A percentile compares a stretch with the other conserved stretches of the same genome.
phyloP scores from a whole-genome alignment of 2,797 vertebrate genomes.

The Galaxias olidus region DNA sequence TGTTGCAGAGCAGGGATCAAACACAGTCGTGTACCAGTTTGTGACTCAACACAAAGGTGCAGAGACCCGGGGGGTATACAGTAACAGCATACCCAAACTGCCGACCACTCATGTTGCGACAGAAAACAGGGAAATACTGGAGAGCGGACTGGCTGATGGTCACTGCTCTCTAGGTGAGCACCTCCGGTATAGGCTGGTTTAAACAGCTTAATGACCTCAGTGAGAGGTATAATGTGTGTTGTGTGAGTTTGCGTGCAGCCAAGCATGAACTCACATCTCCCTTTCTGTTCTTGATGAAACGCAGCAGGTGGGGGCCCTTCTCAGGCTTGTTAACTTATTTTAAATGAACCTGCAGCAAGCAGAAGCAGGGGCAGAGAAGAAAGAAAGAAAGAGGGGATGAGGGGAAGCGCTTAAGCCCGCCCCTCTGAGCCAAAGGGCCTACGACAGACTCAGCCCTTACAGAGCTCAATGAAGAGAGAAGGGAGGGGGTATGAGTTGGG shows the following conservation, averaged over 20 bases:
- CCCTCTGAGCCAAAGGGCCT: constrained; percentile 38
- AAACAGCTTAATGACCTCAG: background rate
- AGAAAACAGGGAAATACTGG: constrained; percentile 50
- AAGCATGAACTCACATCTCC: constrained; percentile 16
- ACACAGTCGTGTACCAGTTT: background rate
- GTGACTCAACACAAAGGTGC: background rate
- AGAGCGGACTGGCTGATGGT: constrained; percentile 50
- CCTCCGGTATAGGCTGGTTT: constrained; percentile 5
- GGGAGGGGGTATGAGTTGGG: constrained; percentile 10
- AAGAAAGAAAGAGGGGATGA: constrained; percentile 23
- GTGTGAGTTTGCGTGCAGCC: constrained; percentile 14
- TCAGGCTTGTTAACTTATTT: constrained; percentile 56
- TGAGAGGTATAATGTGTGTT: background rate
- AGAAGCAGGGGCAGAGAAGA: constrained; percentile 34
- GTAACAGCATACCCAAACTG: constrained; percentile 22
- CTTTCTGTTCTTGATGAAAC: constrained; percentile 32
- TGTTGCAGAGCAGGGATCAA: constrained; percentile 20
- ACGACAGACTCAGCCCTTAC: background rate
- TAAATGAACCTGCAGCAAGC: constrained; percentile 55
- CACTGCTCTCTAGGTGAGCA: constrained; percentile 56
- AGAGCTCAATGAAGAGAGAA: constrained; percentile 3
- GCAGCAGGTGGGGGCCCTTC: constrained; percentile 52
- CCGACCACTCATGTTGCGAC: constrained; percentile 68
- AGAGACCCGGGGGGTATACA: constrained; percentile 40
- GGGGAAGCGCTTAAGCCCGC: constrained; percentile 26